Percentiles rank a stretch among this genome's conserved stretches.
Evolutionary conservation across 2,888 invertebrate species (phyloP).

Genomic region (Cantharis rustica): DNA sequence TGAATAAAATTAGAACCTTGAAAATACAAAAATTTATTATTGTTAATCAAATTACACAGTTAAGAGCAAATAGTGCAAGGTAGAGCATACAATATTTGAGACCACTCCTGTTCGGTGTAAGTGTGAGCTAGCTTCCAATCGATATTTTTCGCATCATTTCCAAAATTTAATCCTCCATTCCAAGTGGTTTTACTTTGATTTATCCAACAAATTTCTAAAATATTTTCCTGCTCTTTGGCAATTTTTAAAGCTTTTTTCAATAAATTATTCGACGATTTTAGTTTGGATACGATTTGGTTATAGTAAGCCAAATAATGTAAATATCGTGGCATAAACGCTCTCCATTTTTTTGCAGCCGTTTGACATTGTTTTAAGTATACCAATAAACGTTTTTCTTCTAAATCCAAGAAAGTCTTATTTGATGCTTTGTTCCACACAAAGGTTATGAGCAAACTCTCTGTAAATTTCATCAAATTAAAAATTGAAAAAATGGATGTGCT

Average conservation of each 20-base stretch:
- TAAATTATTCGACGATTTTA: constrained; percentile 8
- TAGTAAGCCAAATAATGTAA: constrained; percentile 39
- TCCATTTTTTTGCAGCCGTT: constrained; percentile 34
- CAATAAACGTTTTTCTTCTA: constrained; percentile 22
- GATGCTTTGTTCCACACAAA: constrained; percentile 23
- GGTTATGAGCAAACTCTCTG: constrained; percentile 35
- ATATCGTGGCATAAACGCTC: constrained; percentile 36
- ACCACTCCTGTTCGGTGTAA: constrained; percentile 38
- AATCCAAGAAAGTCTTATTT: constrained; percentile 22
- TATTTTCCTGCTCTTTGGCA: constrained; percentile 35
- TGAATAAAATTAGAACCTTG: too few relatives aligned
- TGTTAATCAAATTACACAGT: neutral
- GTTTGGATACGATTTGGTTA: constrained; percentile 25
- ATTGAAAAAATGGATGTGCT: constrained; percentile 20
- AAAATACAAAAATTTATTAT: neutral
- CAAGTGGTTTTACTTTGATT: constrained; percentile 36
- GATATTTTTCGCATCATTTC: constrained; percentile 28
- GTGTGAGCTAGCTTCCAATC: constrained; percentile 37
- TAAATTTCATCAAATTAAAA: constrained; percentile 35
- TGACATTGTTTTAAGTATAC: constrained; percentile 29
- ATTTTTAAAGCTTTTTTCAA: constrained; percentile 32
- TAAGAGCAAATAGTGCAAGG: constrained; percentile 22
- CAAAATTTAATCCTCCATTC: constrained; percentile 36
- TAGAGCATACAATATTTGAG: constrained; percentile 40
- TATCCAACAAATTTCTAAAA: constrained; percentile 39